A percentile compares a stretch with the other conserved stretches of the same genome.
Conservation (phyloP, 2,797 vertebrate genomes). For the Gymnoscopelus microlampas region DNA sequence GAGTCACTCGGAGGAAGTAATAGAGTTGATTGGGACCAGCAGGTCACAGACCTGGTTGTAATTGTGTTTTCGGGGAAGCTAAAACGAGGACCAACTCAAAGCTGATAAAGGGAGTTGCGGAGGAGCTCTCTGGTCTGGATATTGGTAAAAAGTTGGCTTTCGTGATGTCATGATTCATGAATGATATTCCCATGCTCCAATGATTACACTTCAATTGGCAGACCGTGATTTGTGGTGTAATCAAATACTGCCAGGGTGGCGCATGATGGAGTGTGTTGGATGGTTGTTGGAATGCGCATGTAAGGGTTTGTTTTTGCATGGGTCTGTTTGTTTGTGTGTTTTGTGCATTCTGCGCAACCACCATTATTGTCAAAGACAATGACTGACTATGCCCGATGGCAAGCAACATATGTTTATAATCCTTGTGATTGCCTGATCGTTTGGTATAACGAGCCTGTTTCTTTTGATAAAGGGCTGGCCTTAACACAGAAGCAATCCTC, state of each 20-base stretch:
- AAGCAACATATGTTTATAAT: constrained; percentile 62
- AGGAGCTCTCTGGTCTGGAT: not conserved
- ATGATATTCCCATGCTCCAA: constrained; percentile 5
- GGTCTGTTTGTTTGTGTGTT: constrained; percentile 1
- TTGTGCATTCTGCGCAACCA: not conserved
- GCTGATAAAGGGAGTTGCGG: constrained; percentile 12
- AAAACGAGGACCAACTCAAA: constrained; percentile 25
- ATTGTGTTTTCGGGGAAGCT: constrained; percentile 38
- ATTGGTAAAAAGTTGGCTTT: not conserved
- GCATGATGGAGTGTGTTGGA: not conserved
- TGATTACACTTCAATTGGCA: constrained; percentile 6
- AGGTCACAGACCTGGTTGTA: constrained; percentile 41
- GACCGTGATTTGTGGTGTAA: not conserved
- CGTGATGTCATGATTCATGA: not conserved
- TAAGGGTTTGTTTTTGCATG: constrained; percentile 1
- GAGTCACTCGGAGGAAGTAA: constrained; percentile 45
- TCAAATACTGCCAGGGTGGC: not conserved
- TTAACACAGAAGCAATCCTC: constrained; percentile 31
- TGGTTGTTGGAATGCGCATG: not conserved
- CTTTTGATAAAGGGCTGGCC: constrained; percentile 31
- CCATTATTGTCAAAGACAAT: not conserved
- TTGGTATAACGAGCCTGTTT: constrained; percentile 45
- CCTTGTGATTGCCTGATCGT: constrained; percentile 31
- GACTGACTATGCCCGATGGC: constrained; percentile 7
- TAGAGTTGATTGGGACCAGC: constrained; percentile 58